Percentiles rank a stretch among this genome's conserved stretches.
Conservation (phyloP, 2,888 invertebrate species). For the Elysia crispata region DNA sequence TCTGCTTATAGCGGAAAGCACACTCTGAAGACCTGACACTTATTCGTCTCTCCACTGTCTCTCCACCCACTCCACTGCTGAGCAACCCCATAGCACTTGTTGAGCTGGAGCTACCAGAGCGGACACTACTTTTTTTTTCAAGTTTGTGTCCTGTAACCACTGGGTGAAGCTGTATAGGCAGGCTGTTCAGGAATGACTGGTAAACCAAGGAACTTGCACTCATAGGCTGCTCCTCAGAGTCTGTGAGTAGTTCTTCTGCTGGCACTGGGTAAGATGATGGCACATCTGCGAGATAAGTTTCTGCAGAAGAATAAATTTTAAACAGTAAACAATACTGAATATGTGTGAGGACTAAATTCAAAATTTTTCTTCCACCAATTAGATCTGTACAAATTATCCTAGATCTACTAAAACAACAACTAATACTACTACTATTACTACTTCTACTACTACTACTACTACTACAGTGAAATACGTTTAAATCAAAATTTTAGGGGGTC, state of each 20-base stretch:
- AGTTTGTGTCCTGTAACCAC: conserved; percentile 51
- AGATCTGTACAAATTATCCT: too few relatives aligned
- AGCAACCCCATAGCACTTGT: background rate
- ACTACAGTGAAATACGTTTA: too few relatives aligned
- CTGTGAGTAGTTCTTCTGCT: conserved; percentile 46
- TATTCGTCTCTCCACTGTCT: conserved; percentile 67
- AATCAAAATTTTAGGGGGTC: too few relatives aligned
- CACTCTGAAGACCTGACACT: conserved; percentile 77
- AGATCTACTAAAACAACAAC: too few relatives aligned
- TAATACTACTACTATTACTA: too few relatives aligned
- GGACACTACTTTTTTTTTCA: background rate
- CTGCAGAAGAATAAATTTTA: too few relatives aligned
- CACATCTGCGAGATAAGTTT: conserved; percentile 60
- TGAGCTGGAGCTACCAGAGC: background rate
- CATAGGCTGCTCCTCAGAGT: conserved; percentile 55
- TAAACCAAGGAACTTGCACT: conserved; percentile 72
- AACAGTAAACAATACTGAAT: too few relatives aligned
- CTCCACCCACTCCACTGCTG: conserved; percentile 53
- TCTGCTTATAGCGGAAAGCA: conserved; percentile 79
- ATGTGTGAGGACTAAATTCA: too few relatives aligned
- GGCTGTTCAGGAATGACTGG: conserved; percentile 64
- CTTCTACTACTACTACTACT: too few relatives aligned
- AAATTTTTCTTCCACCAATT: too few relatives aligned
- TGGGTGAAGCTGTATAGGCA: conserved; percentile 67
- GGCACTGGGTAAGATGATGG: conserved; percentile 60